Base-by-base conservation (phyloP, 2,113 vertebrate genomes). In the Anhinga rufa region DNA sequence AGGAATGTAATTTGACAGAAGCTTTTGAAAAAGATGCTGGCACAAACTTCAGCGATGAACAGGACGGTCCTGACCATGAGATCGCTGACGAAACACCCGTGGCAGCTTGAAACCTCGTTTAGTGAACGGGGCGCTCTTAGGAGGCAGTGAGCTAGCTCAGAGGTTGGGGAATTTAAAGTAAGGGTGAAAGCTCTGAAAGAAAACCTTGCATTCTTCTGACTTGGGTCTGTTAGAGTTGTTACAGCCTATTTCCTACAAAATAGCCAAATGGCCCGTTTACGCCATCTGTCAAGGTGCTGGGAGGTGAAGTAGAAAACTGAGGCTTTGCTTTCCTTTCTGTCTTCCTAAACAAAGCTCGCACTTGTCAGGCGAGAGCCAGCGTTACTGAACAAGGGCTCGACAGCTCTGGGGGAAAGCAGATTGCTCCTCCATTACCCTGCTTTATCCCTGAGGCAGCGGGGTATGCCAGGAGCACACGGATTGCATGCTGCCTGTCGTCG, bases 401-500 rank as follows among this genome's bases (percentile, higher is more conserved):
- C 40, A 38, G 62, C 54, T 8, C 4, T 4, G 36, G 42, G 42
- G 42, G 64, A 31, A 34, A 44, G 64, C 51, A 18, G 42, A 7
- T 10, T 28, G 49, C 21, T 28, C 42, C 77, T 51, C 84, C 64
- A 2, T 29, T 11, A 6, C 28, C 32, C 24, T 52, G 51, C 51
- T 16, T 26, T 9, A 19, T 1, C 40, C 61, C 20, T 1, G 6
- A 4, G 29, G 55, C 7, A 21, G 24, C n/a, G 1, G 29, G n/a
- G 14, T 16, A 29, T 1, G 6, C 16, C n/a, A 12, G 18, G 58
- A 14, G 40, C 55, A 12, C 9, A 0, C 25, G 14, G n/a, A 12
- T 5, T 10, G 32, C 9, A 1, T 3, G 7, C 5, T 10, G 38
- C 14, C 34, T 9, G 17, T 11, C 6, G 1, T 18, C 46, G 31